A percentile compares a stretch with the other conserved stretches of the same genome.
These are phyloP conservation scores for Pocillopora grandis DNA, from an alignment of 92 coral and sea anemone genomes.

Conservation along the genomic window DNA sequence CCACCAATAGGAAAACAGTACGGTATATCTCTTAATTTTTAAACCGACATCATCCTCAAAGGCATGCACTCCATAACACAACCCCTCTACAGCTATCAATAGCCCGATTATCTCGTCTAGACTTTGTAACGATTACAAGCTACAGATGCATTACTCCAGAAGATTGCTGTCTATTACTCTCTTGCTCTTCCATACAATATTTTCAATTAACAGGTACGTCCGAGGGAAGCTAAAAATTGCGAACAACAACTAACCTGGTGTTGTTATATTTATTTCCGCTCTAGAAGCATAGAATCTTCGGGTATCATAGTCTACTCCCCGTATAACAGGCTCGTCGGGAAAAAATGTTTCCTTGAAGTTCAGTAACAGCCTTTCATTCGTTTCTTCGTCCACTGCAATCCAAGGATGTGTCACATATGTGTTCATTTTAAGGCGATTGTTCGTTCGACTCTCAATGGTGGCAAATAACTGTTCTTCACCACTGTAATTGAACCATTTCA, in stretches of 20 bases:
- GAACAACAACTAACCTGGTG: slow-evolving; percentile 61
- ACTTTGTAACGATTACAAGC: too few relatives aligned
- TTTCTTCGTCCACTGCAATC: slow-evolving; percentile 78
- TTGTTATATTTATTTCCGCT: slow-evolving; percentile 63
- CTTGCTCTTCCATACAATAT: not conserved
- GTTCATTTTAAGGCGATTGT: slow-evolving; percentile 34
- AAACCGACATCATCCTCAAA: too few relatives aligned
- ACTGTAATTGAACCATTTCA: slow-evolving; percentile 77
- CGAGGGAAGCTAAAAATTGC: not conserved
- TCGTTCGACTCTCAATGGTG: slow-evolving; percentile 28
- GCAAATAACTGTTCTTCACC: slow-evolving; percentile 64
- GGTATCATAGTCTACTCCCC: slow-evolving; percentile 43
- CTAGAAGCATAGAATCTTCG: slow-evolving; percentile 59
- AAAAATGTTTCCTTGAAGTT: slow-evolving; percentile 69
- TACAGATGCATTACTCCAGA: too few relatives aligned
- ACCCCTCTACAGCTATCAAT: too few relatives aligned
- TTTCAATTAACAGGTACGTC: not conserved
- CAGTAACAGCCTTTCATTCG: slow-evolving; percentile 67
- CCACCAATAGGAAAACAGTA: too few relatives aligned
- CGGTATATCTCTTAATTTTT: too few relatives aligned
- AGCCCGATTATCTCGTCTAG: too few relatives aligned
- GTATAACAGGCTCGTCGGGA: slow-evolving; percentile 68
- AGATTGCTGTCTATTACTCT: not conserved
- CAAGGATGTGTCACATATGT: slow-evolving; percentile 93
- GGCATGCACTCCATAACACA: too few relatives aligned